Conservation (phyloP, 2,888 invertebrate genomes). For the Tryphoninae sp. region DNA sequence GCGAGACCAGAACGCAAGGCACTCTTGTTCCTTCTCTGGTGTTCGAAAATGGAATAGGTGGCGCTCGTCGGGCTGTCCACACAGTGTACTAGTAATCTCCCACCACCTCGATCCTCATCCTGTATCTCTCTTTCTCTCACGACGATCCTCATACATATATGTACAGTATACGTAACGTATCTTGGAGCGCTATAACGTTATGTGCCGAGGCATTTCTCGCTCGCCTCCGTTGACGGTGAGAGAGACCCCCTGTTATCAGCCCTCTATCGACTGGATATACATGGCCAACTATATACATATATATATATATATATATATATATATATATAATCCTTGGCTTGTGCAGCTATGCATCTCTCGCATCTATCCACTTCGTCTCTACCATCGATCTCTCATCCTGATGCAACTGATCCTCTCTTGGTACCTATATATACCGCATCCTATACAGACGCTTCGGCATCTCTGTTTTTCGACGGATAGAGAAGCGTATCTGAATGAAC, state of each 20-base stretch:
- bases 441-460: background rate
- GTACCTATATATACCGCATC: background rate
- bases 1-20: background rate
- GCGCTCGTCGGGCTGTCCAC: background rate
- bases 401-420: constrained; percentile 28
- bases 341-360: constrained; percentile 40
- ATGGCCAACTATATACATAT: constrained; percentile 4
- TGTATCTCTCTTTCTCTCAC: background rate
- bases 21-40: constrained; percentile 28
- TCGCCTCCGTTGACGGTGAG: constrained; percentile 28
- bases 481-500: background rate
- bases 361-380: constrained; percentile 51
- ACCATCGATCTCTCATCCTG: constrained; percentile 47
- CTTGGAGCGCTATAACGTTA: background rate
- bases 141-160: background rate
- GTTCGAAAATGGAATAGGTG: background rate
- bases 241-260: constrained; percentile 57
- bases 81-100: background rate
- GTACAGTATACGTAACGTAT: background rate
- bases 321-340: constrained; percentile 34
- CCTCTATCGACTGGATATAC: constrained; percentile 48
- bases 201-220: constrained; percentile 1
- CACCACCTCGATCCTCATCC: background rate
- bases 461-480: background rate
- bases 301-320: background rate